These are phyloP conservation scores for Rhea americana DNA, from an alignment of 2,113 vertebrate genomes.

Conservation along the genomic window DNA sequence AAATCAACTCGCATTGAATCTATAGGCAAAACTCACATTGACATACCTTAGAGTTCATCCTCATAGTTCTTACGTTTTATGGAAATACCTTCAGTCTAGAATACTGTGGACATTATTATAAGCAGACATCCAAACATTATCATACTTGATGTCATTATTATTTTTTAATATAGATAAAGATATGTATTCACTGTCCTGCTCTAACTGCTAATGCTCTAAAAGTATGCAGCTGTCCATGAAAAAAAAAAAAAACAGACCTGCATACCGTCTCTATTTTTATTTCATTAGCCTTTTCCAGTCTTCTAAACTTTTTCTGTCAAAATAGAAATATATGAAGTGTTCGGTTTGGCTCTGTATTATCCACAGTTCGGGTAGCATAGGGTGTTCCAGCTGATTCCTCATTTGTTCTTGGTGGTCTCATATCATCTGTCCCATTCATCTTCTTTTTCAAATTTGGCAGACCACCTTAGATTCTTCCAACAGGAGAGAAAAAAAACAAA, in stretches of 20 bases:
- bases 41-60: not conserved
- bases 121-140: slow-evolving; percentile 14
- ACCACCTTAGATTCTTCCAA: not conserved
- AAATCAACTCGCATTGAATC: not conserved
- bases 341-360: not conserved
- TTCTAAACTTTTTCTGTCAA: slow-evolving; percentile 1
- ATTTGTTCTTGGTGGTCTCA: not conserved
- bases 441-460: not conserved
- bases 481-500: not conserved
- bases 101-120: not conserved
- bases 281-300: not conserved
- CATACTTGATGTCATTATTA: not conserved
- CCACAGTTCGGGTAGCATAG: not conserved
- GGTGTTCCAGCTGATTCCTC: not conserved
- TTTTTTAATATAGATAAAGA: slow-evolving; percentile 4
- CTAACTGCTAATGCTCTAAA: slow-evolving; percentile 1
- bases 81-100: slow-evolving; percentile 3
- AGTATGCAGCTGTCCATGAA: not conserved
- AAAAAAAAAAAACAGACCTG: not conserved
- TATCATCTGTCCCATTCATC: not conserved
- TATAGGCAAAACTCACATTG: not conserved
- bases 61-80: not conserved
- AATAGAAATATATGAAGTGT: not conserved
- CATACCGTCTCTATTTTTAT: not conserved
- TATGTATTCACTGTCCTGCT: not conserved